phyloP scores from a whole-genome alignment of 2,888 invertebrate species.

The Malacosoma neustria region DNA sequence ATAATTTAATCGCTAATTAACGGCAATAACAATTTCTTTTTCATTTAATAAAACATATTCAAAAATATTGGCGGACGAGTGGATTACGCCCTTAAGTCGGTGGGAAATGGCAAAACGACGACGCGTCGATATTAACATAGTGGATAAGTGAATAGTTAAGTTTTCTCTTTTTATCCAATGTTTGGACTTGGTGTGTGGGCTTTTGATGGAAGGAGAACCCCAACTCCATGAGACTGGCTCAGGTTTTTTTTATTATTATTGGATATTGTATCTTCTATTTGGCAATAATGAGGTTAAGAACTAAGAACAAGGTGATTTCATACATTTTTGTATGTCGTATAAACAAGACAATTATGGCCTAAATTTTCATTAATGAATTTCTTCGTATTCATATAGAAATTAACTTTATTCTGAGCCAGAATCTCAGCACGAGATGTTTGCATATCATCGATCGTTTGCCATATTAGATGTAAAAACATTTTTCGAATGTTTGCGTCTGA shows the following conservation, averaged over 20 bases:
- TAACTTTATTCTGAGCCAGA: slow-evolving; percentile 14
- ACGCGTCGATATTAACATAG: slow-evolving; percentile 18
- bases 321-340: too few species aligned
- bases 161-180: slow-evolving; percentile 5
- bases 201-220: too few species aligned
- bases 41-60: background rate
- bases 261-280: too few species aligned
- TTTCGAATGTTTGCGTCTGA: slow-evolving; percentile 12
- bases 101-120: slow-evolving; percentile 33
- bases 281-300: too few species aligned
- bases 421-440: slow-evolving; percentile 26
- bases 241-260: too few species aligned
- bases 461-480: slow-evolving; percentile 45
- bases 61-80: background rate
- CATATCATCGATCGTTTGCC: slow-evolving; percentile 71
- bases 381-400: too few species aligned
- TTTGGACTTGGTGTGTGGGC: background rate
- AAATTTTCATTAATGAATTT: too few species aligned
- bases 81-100: background rate
- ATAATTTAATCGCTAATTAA: too few species aligned
- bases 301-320: too few species aligned
- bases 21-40: background rate
- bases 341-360: too few species aligned
- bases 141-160: background rate
- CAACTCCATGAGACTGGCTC: too few species aligned